Evolutionary conservation across 2,797 vertebrate genomes (phyloP), one percentile per base, ranked within the genome.

Genomic region (Apogon talboti): DNA sequence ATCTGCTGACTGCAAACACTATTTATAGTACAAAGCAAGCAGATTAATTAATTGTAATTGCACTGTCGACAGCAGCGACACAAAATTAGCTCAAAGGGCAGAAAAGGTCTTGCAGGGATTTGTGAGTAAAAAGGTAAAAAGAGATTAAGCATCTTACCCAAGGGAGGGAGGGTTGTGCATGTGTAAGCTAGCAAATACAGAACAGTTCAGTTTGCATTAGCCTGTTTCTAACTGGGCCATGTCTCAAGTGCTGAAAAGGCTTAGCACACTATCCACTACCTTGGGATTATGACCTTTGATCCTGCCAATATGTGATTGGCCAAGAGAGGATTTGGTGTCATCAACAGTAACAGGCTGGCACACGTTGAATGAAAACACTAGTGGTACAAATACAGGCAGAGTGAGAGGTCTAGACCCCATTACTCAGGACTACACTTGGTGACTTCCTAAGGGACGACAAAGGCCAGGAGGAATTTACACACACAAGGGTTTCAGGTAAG

Each of bases 361-460:
- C 62, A 40, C 1, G 16, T 4, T 86, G 74, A 89, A 87, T 86
- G 78, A 87, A 88, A 70, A n/a, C 11, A 21, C 56, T 15, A 15
- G 63, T 30, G 41, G 82, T 94, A 93, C 91, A 94, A 91, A 93
- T 92, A 93, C 72, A 50, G 76, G 82, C 49, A 18, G 30, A 9
- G 48, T 38, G 16, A 76, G 66, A 66, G 45, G 28, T 19, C 15
- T 35, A 71, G 62, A 52, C 38, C 38, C 61, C 67, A 66, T 33
- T 78, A 57, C 37, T 82, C 58, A 54, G 49, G 57, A 82, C 65
- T 50, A 50, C 52, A 0, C 56, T 74, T 49, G 48, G 48, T 16
- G 35, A 30, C 68, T 66, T 63, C 13, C 66, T 48, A 35, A 80
- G 9, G 16, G 66, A 67, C 42, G 43, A 63, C 41, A 30, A 15